phyloP scores from a whole-genome alignment of 2,888 invertebrate genomes.

The Tribolium freemani region DNA sequence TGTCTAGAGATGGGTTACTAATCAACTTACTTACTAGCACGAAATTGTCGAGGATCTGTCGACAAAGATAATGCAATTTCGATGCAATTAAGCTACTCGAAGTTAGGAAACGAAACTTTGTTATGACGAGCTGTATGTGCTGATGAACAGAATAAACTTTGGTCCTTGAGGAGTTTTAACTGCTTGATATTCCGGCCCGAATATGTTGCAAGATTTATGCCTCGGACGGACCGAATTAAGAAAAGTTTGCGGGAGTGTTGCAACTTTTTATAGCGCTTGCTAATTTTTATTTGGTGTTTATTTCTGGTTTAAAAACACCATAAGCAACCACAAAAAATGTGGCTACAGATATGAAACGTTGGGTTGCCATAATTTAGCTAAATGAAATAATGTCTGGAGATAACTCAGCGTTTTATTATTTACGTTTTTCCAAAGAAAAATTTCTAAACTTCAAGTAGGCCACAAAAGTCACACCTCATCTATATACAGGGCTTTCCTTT shows the following conservation, averaged over 20 bases:
- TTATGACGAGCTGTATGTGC: slow-evolving; percentile 2
- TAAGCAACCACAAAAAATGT: too few relatives aligned
- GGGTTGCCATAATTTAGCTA: neutral
- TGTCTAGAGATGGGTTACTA: neutral
- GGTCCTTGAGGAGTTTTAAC: slow-evolving; percentile 4
- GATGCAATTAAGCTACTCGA: neutral
- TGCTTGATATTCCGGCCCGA: neutral
- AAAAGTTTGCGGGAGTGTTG: neutral
- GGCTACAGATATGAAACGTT: neutral
- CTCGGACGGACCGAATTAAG: neutral
- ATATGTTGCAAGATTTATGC: neutral
- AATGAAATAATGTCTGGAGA: neutral
- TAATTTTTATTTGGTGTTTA: neutral
- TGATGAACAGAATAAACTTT: neutral
- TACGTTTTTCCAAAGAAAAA: neutral
- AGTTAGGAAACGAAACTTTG: neutral
- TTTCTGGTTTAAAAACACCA: too few relatives aligned
- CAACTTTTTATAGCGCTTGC: neutral
- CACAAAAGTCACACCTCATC: too few relatives aligned
- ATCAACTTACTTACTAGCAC: neutral
- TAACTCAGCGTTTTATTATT: neutral
- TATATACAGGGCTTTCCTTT: too few relatives aligned
- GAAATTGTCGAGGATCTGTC: neutral
- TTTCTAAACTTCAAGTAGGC: too few relatives aligned
- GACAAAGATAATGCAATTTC: slow-evolving; percentile 5